Evolutionary conservation across 2,797 vertebrate genomes (phyloP), one percentile per base, ranked within the genome.

Genomic region (Acanthurus tractus): DNA sequence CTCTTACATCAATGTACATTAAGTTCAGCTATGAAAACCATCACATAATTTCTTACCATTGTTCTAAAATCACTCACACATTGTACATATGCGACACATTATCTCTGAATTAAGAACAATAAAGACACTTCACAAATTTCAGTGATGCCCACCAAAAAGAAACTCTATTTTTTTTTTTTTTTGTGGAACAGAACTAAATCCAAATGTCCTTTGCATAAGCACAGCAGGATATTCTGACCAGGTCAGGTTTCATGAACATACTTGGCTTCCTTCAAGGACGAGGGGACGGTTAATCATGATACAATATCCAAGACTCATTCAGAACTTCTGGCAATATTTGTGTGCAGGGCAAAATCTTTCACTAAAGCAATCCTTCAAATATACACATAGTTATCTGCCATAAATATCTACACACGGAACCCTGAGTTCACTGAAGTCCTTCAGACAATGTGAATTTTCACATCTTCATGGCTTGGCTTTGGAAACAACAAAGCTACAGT

Each of bases 401-500:
- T 65, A 84, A 81, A 89, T 76, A 87, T 74, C 13, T 42, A 88
- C 79, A 88, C 53, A 74, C 67, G 58, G 70, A 86, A 79, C 76
- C 92, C 90, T 88, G 90, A 92, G 90, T 83, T 87, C 71, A 72
- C 64, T 54, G 13, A 62, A 56, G 71, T 90, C 81, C 87, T 91
- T 90, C 79, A 78, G 65, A 88, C 63, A 70, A 79, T 65, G 70
- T 67, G 70, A 75, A 55, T 53, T 22, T 74, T 78, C 78, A 82
- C 77, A 81, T 83, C 76, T 86, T 59, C 36, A 29, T 29, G 34
- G 34, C 63, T 52, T 34, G 48, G 18, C 46, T 50, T 49, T 38
- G n/a, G 18, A 40, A 40, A 53, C 36, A 56, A 64, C 48, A 63
- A 52, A 62, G 29, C 59, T 29, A 18, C 2, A 18, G 63, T 63